phyloP scores from a whole-genome alignment of 2,797 vertebrate species.

The Lacerta viridis region DNA sequence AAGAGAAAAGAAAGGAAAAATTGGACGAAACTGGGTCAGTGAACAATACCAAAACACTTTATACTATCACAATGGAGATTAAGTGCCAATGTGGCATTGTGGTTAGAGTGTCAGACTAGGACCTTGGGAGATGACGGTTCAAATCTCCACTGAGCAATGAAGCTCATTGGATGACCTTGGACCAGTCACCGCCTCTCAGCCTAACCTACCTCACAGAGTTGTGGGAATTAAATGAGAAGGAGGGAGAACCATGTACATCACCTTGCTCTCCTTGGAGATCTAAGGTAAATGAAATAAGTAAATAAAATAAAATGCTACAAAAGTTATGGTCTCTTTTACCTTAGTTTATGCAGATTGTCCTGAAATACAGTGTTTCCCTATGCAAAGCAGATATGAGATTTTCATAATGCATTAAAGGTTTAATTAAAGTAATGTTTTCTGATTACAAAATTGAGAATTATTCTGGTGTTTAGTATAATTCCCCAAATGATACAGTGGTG shows the following conservation, averaged over 20 bases:
- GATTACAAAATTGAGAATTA: slow-evolving; percentile 34
- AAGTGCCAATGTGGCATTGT: too few species aligned
- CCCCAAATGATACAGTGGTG: slow-evolving; percentile 10
- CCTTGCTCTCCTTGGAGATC: too few species aligned
- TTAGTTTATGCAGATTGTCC: background rate
- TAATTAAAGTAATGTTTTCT: slow-evolving; percentile 13
- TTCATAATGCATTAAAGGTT: slow-evolving; percentile 39
- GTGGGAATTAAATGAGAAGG: too few species aligned
- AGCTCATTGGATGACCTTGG: too few species aligned
- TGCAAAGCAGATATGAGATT: background rate
- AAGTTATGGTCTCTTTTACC: background rate
- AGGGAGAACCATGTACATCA: too few species aligned
- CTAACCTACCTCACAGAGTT: too few species aligned
- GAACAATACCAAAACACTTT: background rate
- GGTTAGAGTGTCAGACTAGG: too few species aligned
- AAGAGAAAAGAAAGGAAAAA: background rate
- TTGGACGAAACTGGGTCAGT: background rate
- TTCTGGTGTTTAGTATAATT: slow-evolving; percentile 28
- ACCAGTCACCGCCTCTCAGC: too few species aligned
- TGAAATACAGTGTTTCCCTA: slow-evolving; percentile 10
- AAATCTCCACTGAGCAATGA: too few species aligned
- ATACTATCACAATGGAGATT: background rate
- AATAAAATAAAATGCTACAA: background rate
- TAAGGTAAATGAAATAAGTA: background rate
- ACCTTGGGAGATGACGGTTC: too few species aligned